Percentiles rank a stretch among this genome's conserved stretches.
Evolutionary conservation across 2,888 invertebrate species (phyloP).

Genomic region (Branchinecta sandiegonensis): DNA sequence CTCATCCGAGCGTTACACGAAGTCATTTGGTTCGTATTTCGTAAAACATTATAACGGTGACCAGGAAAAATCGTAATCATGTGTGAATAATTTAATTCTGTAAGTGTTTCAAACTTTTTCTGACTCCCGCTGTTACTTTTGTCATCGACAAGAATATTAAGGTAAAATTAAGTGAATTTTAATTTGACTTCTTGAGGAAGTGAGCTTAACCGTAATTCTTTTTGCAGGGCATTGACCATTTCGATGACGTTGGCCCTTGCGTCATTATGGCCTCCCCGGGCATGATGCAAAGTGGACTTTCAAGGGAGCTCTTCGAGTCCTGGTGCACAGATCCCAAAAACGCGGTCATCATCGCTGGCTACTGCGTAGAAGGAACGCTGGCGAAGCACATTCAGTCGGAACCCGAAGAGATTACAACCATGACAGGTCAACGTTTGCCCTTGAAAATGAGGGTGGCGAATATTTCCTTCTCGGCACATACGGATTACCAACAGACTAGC

Average conservation of each 20-base stretch:
- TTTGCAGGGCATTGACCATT: constrained; percentile 85
- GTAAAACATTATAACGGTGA: no score
- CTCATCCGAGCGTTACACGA: no score
- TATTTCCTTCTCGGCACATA: constrained; percentile 98
- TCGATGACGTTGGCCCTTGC: constrained; percentile 97
- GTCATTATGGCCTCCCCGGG: constrained; percentile 99
- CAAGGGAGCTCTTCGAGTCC: constrained; percentile 89
- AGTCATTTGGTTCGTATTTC: no score
- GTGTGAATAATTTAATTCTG: no score
- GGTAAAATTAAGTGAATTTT: no score
- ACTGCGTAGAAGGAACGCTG: constrained; percentile 76
- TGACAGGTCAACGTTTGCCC: constrained; percentile 89
- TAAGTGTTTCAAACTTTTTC: no score
- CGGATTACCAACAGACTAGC: constrained; percentile 93
- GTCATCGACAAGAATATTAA: no score
- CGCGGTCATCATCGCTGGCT: constrained; percentile 95
- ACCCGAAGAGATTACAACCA: constrained; percentile 89
- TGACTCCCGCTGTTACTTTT: no score
- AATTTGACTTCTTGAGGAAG: no score
- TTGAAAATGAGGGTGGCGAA: constrained; percentile 97
- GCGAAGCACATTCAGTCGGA: constrained; percentile 88
- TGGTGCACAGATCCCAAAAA: constrained; percentile 99
- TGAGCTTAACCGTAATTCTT: background rate
- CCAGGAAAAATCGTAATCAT: no score
- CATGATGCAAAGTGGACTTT: constrained; percentile 98